These are phyloP conservation scores for Morpho achilles DNA, from an alignment of 2,888 invertebrate genomes.

Conservation along the genomic window DNA sequence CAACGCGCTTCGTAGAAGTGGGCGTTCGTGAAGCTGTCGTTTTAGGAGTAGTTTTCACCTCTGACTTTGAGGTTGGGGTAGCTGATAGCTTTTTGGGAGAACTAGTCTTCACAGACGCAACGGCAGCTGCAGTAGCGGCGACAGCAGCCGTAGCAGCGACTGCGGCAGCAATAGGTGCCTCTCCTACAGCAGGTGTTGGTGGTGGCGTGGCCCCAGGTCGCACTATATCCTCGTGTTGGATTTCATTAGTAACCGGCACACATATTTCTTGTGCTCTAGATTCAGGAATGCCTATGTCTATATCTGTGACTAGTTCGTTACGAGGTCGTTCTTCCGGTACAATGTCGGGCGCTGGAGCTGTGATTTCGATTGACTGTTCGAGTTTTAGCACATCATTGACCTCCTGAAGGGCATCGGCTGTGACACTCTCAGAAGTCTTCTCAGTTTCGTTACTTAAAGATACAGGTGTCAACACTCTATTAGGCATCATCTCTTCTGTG, in stretches of 20 bases:
- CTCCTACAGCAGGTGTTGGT: slow-evolving; percentile 44
- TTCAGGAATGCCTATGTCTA: slow-evolving; percentile 62
- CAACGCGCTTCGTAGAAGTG: slow-evolving; percentile 32
- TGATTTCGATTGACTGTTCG: slow-evolving; percentile 33
- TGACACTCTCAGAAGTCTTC: too few relatives aligned
- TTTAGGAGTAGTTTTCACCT: slow-evolving; percentile 34
- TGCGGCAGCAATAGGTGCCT: slow-evolving; percentile 36
- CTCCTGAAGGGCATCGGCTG: slow-evolving; percentile 4
- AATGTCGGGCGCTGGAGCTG: slow-evolving; percentile 61
- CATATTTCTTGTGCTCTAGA: slow-evolving; percentile 70
- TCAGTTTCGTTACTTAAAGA: too few relatives aligned
- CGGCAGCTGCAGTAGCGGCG: slow-evolving; percentile 38
- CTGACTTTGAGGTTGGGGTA: slow-evolving; percentile 40
- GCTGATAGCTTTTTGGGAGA: slow-evolving; percentile 36
- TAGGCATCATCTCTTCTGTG: slow-evolving; percentile 10
- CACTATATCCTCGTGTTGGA: slow-evolving; percentile 50
- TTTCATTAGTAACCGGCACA: slow-evolving; percentile 65
- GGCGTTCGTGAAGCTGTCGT: slow-evolving; percentile 40
- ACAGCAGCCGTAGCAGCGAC: slow-evolving; percentile 46
- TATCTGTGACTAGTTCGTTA: slow-evolving; percentile 59
- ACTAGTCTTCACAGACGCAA: slow-evolving; percentile 35
- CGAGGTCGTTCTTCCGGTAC: slow-evolving; percentile 50
- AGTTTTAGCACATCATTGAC: slow-evolving; percentile 17
- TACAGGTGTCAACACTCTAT: too few relatives aligned
- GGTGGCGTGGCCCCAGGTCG: slow-evolving; percentile 40